phyloP scores from a whole-genome alignment of 2,888 invertebrate species.

The Plebejus argus region DNA sequence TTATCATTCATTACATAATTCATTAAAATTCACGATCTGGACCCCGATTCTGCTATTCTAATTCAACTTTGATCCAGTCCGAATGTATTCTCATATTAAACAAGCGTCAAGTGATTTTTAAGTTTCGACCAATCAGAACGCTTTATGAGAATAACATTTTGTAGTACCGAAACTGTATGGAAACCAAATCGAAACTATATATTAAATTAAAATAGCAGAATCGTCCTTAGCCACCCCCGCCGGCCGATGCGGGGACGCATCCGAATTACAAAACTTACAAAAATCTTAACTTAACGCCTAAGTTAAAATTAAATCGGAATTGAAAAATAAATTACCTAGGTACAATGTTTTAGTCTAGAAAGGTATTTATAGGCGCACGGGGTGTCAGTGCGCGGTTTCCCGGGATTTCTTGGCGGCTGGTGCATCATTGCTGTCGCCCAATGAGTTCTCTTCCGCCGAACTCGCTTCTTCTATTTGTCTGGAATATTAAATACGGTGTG shows the following conservation, averaged over 20 bases:
- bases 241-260: conserved; percentile 61
- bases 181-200: too few relatives aligned
- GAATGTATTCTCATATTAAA: neutral
- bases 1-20: conserved; percentile 1
- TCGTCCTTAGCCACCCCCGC: conserved; percentile 50
- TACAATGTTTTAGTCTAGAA: conserved; percentile 79
- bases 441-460: conserved; percentile 79
- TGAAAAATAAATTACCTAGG: conserved; percentile 82
- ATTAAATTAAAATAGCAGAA: neutral
- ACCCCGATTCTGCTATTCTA: neutral
- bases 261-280: conserved; percentile 81
- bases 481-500: conserved; percentile 34
- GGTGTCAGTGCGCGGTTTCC: conserved; percentile 76
- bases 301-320: conserved; percentile 81
- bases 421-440: conserved; percentile 66
- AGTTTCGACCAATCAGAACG: too few relatives aligned
- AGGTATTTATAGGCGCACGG: conserved; percentile 77
- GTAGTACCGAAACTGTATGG: neutral
- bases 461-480: conserved; percentile 78
- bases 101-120: too few relatives aligned
- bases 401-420: conserved; percentile 69
- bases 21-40: neutral
- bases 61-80: neutral
- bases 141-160: neutral
- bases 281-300: conserved; percentile 79